Conservation (phyloP, 2,113 vertebrate species). For the Orthonyx spaldingii region DNA sequence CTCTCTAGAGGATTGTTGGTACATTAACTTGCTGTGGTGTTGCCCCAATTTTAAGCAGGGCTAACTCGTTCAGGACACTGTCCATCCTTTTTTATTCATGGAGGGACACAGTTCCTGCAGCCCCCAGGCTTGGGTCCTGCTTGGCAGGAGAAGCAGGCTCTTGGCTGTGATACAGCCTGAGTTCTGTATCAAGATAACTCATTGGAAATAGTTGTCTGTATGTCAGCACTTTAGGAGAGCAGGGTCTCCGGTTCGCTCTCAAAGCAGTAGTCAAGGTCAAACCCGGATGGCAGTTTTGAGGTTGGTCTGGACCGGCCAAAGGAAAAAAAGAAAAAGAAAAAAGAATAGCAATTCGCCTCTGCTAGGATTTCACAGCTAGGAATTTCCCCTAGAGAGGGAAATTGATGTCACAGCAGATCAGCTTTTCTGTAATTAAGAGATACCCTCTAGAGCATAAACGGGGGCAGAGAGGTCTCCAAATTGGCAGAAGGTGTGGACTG, state of each 20-base stretch:
- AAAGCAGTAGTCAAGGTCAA: conserved; percentile 35
- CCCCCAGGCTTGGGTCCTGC: neutral
- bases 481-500: neutral
- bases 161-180: neutral
- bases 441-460: neutral
- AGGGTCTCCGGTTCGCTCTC: neutral
- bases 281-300: neutral
- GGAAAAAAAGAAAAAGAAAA: neutral
- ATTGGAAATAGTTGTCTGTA: conserved; percentile 12
- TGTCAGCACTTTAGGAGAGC: conserved; percentile 21
- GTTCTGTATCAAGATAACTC: conserved; percentile 21
- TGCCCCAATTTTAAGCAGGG: neutral
- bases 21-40: too few relatives aligned
- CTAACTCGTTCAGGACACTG: fast-evolving
- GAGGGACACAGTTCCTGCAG: neutral
- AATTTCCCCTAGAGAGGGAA: conserved; percentile 22
- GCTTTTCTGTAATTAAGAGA: conserved; percentile 21
- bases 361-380: conserved; percentile 6
- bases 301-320: neutral
- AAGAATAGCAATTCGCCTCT: neutral
- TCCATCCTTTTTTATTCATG: neutral
- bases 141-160: conserved; percentile 6
- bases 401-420: neutral
- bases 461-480: neutral
- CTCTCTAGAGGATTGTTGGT: too few relatives aligned